A percentile compares a stretch with the other conserved stretches of the same genome.
phyloP scores from a whole-genome alignment of 2,797 vertebrate species.

The Vespertilio murinus region DNA sequence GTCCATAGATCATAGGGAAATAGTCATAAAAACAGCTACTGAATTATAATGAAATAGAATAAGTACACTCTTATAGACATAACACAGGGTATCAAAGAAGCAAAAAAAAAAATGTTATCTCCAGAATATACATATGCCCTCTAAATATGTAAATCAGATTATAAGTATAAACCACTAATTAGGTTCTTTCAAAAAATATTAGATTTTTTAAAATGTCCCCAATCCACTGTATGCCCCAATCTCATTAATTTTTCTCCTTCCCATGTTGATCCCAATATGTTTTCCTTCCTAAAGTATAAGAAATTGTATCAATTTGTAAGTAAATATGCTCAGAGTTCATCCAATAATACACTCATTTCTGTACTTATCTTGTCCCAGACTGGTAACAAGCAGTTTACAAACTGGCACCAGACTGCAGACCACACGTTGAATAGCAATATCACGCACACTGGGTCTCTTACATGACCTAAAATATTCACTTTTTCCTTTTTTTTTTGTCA shows the following conservation, averaged over 20 bases:
- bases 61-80: not conserved
- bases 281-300: not conserved
- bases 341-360: conserved; percentile 23
- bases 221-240: not conserved
- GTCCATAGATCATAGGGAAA: conserved; percentile 20
- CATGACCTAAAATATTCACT: not conserved
- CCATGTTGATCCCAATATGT: not conserved
- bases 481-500: conserved; percentile 47
- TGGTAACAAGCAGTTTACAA: not conserved
- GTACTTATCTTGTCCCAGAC: not conserved
- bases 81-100: not conserved
- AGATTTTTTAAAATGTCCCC: conserved; percentile 13
- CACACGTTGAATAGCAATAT: not conserved
- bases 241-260: conserved; percentile 6
- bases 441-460: not conserved
- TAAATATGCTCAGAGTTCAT: conserved; percentile 14
- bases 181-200: conserved; percentile 43
- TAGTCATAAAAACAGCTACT: not conserved
- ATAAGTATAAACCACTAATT: conserved; percentile 25
- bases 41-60: conserved; percentile 8
- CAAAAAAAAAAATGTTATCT: not conserved
- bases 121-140: not conserved
- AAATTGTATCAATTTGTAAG: not conserved
- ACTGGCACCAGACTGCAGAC: not conserved
- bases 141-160: conserved; percentile 37